Conservation (phyloP, 2,113 vertebrate genomes). For the Tretioscincus oriximinensis region DNA sequence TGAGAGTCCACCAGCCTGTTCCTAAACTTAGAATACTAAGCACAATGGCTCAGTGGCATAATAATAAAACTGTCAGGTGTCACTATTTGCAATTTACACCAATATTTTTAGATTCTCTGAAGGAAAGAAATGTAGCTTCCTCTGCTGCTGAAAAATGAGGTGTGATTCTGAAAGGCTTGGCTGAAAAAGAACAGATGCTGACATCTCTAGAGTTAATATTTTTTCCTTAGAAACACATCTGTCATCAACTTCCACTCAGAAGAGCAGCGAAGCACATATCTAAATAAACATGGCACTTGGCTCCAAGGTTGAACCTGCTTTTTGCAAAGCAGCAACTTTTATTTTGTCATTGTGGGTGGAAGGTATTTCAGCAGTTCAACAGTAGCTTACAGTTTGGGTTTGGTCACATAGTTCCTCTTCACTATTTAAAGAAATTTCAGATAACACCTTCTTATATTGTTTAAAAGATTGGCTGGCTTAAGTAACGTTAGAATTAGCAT, state of each 20-base stretch:
- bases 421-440: slow-evolving; percentile 51
- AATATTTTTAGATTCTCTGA: slow-evolving; percentile 60
- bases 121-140: slow-evolving; percentile 42
- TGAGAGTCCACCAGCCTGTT: slow-evolving; percentile 25
- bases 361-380: slow-evolving; percentile 9
- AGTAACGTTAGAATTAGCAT: slow-evolving; percentile 23
- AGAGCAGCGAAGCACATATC: slow-evolving; percentile 64
- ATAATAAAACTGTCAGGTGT: slow-evolving; percentile 71
- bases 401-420: slow-evolving; percentile 28
- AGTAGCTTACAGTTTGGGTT: slow-evolving; percentile 25
- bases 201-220: slow-evolving; percentile 68
- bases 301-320: slow-evolving; percentile 49
- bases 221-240: slow-evolving; percentile 70
- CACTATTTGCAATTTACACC: slow-evolving; percentile 55
- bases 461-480: slow-evolving; percentile 38
- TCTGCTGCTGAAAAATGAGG: slow-evolving; percentile 66
- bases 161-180: slow-evolving; percentile 59
- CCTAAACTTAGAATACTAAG: slow-evolving; percentile 48
- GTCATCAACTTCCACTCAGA: slow-evolving; percentile 69
- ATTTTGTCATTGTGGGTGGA: slow-evolving; percentile 43
- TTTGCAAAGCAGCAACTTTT: slow-evolving; percentile 46
- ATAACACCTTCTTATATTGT: slow-evolving; percentile 44
- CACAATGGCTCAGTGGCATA: slow-evolving; percentile 42
- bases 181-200: slow-evolving; percentile 75
- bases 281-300: slow-evolving; percentile 73